Base-by-base conservation (phyloP, 2,113 vertebrate species). In the Lophochroa leadbeateri region DNA sequence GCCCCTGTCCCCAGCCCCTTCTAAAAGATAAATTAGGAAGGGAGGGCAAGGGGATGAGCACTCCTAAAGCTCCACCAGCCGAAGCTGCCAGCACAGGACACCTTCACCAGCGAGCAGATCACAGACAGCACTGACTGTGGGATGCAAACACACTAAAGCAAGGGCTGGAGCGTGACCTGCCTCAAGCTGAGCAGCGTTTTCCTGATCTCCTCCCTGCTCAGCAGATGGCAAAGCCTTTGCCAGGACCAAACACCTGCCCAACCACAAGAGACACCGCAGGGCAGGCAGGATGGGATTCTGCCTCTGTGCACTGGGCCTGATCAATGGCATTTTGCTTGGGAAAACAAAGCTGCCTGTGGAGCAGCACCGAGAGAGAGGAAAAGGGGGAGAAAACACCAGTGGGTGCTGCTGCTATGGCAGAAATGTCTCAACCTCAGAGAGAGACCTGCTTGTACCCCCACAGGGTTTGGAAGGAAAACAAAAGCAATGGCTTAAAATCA, bases 51-150 rank as follows among this genome's bases (percentile, higher is more conserved):
- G 23, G 16, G 17, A 41, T 31, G 46, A 84, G 65, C 27, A 23
- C 16, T 47, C 29, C 9, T 41, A 35, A 75, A 84, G 5, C 49
- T 94, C 49, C 49, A 46, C 20, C 65, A 49, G 6, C 47, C 43
- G 52, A 53, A 89, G 61, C 60, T 87, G 64, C 50, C 0, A 0
- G 60, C 50, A n/a, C 39, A 47, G 65, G 61, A 85, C 29, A 10
- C 17, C 41, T 46, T 65, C 0, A 0, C 39, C 52, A 63, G 53
- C 0, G 0, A 31, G 13, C 53, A 61, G 81, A 78, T 11, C 43
- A 21, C 68, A 63, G 28, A 16, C 46, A 44, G 53, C 1, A 29
- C 39, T 0, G 27, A 7, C 68, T 16, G 55, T 0, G 0, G 65
- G 57, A 29, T 29, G 61, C 39, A 63, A 68, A 47, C 19, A 13